Evolutionary conservation across 2,797 vertebrate species (phyloP), one percentile per base, ranked within the genome.

Genomic region (Staurois parvus): DNA sequence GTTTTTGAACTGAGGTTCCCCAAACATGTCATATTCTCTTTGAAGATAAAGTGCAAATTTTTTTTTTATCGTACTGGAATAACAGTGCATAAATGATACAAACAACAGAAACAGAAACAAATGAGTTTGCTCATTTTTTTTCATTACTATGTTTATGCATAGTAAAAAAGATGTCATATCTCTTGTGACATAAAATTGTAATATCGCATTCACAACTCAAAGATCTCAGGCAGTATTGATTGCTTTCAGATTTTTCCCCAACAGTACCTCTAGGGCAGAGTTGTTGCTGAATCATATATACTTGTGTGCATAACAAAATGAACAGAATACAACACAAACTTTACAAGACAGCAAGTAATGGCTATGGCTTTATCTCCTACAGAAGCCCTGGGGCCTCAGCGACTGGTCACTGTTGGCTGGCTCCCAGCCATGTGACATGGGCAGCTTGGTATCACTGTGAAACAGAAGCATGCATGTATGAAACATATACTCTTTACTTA

Each of bases 351-450:
- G 34, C 52, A 83, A 83, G 37, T 73, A 73, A 87, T 87, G 85
- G 69, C 67, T 67, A 87, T 87, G 85, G 85, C 85, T 87, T 87
- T 79, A 87, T 87, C 80, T 87, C 85, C 85, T 87, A 87, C 85
- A 83, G 85, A 87, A 86, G 85, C 85, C 72, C 26, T 1, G 8
- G 26, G 24, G 85, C 75, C 78, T 79, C 85, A 72, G 72, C 72
- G 80, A 87, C 81, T 42, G 48, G 85, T 87, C 81, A 83, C 75
- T 24, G 75, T 59, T 83, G 80, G 81, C 15, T 62, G 52, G 29
- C 73, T 87, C 30, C 81, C 80, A 86, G 80, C 67, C 80, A 56
- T 26, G 69, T 79, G 85, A 87, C 59, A 72, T 83, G 80, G 74
- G 75, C 69, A 83, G 76, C 80, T 87, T 79, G 66, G 80, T 74